These are phyloP conservation scores for Drosophila kambysellisi DNA, from an alignment of 2,888 invertebrate genomes.

Conservation along the genomic window DNA sequence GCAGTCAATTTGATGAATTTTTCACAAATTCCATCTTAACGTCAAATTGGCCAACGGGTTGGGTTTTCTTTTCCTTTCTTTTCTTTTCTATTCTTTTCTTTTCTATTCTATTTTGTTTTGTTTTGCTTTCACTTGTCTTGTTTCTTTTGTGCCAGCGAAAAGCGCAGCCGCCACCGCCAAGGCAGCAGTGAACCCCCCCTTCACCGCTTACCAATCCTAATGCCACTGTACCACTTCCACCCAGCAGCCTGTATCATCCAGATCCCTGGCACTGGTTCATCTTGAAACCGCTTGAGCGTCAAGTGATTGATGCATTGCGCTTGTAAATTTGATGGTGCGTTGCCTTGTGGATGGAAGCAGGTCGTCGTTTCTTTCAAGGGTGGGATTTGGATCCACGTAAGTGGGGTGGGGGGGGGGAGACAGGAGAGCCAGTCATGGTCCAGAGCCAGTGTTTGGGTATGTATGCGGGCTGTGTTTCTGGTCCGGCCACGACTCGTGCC, in stretches of 20 bases:
- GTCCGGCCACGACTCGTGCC: slow-evolving; percentile 31
- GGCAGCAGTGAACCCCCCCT: slow-evolving; percentile 1
- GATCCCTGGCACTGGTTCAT: slow-evolving; percentile 33
- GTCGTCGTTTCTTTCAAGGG: slow-evolving; percentile 6
- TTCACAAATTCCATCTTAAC: slow-evolving; percentile 78
- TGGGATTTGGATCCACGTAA: neutral
- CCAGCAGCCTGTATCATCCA: neutral
- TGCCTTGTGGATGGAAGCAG: slow-evolving; percentile 41
- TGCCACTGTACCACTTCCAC: neutral
- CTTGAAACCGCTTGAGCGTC: slow-evolving; percentile 64
- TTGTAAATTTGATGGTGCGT: slow-evolving; percentile 76
- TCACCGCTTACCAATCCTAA: neutral
- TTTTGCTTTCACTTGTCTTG: slow-evolving; percentile 6
- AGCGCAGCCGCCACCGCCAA: slow-evolving; percentile 56
- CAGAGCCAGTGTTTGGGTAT: slow-evolving; percentile 16
- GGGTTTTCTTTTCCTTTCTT: slow-evolving; percentile 24
- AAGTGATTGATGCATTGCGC: slow-evolving; percentile 78
- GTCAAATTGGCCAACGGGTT: slow-evolving; percentile 72
- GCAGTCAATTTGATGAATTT: slow-evolving; percentile 79
- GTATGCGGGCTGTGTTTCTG: slow-evolving; percentile 24
- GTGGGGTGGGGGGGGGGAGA: neutral
- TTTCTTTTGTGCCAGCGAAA: slow-evolving; percentile 50
- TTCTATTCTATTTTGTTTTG: slow-evolving; percentile 1
- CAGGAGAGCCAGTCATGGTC: slow-evolving; percentile 37
- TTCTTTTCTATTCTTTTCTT: neutral